A percentile compares a stretch with the other conserved stretches of the same genome.
Evolutionary conservation across 2,888 invertebrate species (phyloP).

Genomic region (Amorpha juglandis): DNA sequence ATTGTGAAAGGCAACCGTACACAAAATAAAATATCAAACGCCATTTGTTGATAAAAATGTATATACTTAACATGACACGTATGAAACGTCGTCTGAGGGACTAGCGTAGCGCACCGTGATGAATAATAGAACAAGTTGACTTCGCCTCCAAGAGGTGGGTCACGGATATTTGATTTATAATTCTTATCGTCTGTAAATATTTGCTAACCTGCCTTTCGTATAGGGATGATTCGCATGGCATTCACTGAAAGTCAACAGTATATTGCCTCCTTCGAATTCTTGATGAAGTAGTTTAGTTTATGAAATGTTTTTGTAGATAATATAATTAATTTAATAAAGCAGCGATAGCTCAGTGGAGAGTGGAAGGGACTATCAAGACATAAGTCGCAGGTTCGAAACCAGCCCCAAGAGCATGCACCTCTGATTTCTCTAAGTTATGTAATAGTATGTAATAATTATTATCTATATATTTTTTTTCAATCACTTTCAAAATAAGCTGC

Average conservation of each 20-base stretch:
- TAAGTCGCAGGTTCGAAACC: no score
- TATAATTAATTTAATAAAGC: no score
- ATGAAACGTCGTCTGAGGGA: slow-evolving; percentile 14
- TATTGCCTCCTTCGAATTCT: not conserved
- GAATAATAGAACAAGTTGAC: slow-evolving; percentile 23
- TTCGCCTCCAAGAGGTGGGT: slow-evolving; percentile 5
- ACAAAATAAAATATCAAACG: slow-evolving; percentile 3
- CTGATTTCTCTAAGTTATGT: no score
- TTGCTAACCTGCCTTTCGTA: slow-evolving; percentile 13
- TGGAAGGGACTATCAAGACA: no score
- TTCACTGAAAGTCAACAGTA: not conserved
- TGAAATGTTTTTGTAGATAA: not conserved
- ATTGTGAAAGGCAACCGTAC: not conserved
- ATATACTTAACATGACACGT: slow-evolving; percentile 14
- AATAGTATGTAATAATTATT: no score
- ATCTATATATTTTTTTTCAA: no score
- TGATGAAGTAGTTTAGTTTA: not conserved
- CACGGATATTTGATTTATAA: slow-evolving; percentile 23
- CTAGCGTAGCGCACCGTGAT: not conserved
- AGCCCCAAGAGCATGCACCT: no score
- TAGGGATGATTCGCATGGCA: not conserved
- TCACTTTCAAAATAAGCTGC: no score
- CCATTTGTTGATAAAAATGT: slow-evolving; percentile 20
- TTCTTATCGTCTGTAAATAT: slow-evolving; percentile 23
- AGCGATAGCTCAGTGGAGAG: no score